Conservation (phyloP, 2,797 vertebrate genomes). For the Rhadinocentrus ornatus region DNA sequence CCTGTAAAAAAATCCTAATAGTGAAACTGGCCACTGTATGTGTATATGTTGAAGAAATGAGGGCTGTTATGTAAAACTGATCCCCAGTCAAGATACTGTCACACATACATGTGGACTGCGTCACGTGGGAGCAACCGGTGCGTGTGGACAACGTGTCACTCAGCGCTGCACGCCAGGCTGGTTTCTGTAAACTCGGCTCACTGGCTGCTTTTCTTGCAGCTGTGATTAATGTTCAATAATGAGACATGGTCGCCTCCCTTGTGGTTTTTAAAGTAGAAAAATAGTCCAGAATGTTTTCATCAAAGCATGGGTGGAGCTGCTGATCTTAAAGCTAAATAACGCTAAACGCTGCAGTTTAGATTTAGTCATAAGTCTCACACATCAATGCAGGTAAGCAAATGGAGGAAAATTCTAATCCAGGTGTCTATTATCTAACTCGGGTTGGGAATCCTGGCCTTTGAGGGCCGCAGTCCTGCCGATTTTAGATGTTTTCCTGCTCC, state of each 20-base stretch:
- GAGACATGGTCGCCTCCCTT: neutral
- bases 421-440: too few species aligned
- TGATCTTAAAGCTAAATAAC: neutral
- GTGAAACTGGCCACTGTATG: too few species aligned
- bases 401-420: too few species aligned
- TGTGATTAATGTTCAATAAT: neutral
- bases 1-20: too few species aligned
- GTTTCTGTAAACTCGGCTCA: slow-evolving; percentile 2
- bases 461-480: too few species aligned
- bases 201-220: neutral
- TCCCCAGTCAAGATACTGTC: slow-evolving; percentile 50
- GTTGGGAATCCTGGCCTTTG: too few species aligned
- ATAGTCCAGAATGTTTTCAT: neutral
- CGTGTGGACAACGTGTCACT: slow-evolving; percentile 61
- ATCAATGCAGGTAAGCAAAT: too few species aligned
- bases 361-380: neutral
- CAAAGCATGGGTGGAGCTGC: neutral
- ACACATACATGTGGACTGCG: slow-evolving; percentile 27
- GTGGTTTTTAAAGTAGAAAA: neutral
- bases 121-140: slow-evolving; percentile 29
- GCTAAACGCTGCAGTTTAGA: neutral
- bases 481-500: too few species aligned
- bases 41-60: slow-evolving; percentile 25
- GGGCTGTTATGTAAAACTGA: slow-evolving; percentile 54
- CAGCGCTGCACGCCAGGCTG: neutral